Percentiles rank a stretch among this genome's conserved stretches.
Evolutionary conservation across 1,140 invertebrate genomes (phyloP).

Genomic region (Zaprionus kolodkinae): DNA sequence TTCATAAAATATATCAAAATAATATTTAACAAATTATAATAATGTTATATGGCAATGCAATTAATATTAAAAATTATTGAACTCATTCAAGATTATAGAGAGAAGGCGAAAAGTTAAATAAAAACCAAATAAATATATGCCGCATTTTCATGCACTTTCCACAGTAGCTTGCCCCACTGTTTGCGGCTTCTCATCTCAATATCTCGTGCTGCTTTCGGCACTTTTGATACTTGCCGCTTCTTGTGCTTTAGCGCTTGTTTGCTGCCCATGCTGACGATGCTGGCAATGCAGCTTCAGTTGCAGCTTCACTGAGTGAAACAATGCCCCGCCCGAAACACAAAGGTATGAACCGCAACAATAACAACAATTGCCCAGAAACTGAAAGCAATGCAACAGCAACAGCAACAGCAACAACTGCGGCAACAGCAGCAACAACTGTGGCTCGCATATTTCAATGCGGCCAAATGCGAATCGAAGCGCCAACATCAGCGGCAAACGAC

Average conservation of each 20-base stretch:
- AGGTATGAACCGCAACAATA: constrained; percentile 76
- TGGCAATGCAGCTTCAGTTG: constrained; percentile 25
- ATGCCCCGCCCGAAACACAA: constrained; percentile 67
- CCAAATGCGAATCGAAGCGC: constrained; percentile 70
- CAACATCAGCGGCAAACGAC: constrained; percentile 17
- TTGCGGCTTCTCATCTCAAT: constrained; percentile 12
- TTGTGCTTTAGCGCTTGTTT: constrained; percentile 69
- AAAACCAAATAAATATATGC: too few species aligned
- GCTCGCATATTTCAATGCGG: constrained; percentile 58
- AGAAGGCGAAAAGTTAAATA: too few species aligned
- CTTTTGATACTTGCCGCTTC: constrained; percentile 57
- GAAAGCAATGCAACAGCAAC: constrained; percentile 57
- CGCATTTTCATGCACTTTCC: neutral
- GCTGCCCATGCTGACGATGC: constrained; percentile 44
- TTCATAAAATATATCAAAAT: too few species aligned
- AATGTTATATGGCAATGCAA: too few species aligned
- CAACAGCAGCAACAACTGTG: constrained; percentile 32
- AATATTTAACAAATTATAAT: too few species aligned
- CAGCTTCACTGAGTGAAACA: constrained; percentile 54
- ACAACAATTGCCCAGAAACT: constrained; percentile 51
- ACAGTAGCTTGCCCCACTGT: constrained; percentile 24
- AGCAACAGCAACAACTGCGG: constrained; percentile 13
- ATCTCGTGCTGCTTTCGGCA: constrained; percentile 54
- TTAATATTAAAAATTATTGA: too few species aligned
- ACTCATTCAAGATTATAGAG: too few species aligned